A percentile compares a stretch with the other conserved stretches of the same genome.
phyloP scores from a whole-genome alignment of 2,797 vertebrate species.

The Pempheris klunzingeri region DNA sequence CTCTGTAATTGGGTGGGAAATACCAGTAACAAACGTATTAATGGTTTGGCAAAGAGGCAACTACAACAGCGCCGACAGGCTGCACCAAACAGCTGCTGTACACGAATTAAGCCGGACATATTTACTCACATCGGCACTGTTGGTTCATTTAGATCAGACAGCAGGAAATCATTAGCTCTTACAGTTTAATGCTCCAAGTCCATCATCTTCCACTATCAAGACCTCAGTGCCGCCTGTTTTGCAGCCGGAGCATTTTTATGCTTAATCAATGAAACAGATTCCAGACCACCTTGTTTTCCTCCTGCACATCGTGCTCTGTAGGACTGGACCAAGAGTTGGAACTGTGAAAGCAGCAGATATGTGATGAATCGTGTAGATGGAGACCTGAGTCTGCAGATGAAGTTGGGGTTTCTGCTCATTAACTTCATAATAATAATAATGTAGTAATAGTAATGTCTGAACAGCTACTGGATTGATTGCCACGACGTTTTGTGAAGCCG shows the following conservation, averaged over 20 bases:
- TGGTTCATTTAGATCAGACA: conserved; percentile 41
- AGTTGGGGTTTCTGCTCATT: background rate
- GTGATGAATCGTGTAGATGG: background rate
- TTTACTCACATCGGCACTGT: conserved; percentile 39
- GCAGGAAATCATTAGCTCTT: conserved; percentile 42
- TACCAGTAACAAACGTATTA: conserved; percentile 32
- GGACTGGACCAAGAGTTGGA: conserved; percentile 30
- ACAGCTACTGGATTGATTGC: background rate
- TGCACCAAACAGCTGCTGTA: conserved; percentile 3
- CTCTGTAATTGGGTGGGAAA: conserved; percentile 34
- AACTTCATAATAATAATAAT: background rate
- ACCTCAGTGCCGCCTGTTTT: conserved; percentile 14
- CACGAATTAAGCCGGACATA: conserved; percentile 36
- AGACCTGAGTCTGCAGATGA: background rate
- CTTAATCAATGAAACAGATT: conserved; percentile 60
- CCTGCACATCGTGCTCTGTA: conserved; percentile 3
- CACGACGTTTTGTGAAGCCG: no score
- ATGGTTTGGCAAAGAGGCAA: conserved; percentile 38
- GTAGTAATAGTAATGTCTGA: background rate
- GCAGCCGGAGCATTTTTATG: conserved; percentile 45
- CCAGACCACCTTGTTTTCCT: conserved; percentile 25
- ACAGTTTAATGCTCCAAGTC: conserved; percentile 28
- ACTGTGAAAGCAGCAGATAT: background rate
- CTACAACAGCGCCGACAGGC: conserved; percentile 16
- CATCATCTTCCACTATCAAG: conserved; percentile 35